These are phyloP conservation scores for Panagrolaimus sp. DNA, from an alignment of 1,140 invertebrate genomes.

Conservation along the genomic window DNA sequence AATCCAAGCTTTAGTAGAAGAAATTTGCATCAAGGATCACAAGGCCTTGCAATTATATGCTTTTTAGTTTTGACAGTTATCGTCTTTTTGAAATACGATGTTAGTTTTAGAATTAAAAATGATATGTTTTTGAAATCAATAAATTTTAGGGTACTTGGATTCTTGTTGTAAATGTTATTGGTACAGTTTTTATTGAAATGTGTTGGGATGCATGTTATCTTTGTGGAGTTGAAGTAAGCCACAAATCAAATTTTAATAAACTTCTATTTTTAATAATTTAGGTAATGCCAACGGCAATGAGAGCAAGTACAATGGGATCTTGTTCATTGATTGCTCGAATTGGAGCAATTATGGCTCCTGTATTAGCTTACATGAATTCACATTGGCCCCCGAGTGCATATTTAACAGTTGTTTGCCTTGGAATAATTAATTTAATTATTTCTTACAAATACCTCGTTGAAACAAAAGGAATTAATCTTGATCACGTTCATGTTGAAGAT, in stretches of 20 bases:
- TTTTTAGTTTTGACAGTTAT: slow-evolving; percentile 50
- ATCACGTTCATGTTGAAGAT: slow-evolving; percentile 42
- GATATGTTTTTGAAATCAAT: neutral
- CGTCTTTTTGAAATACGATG: slow-evolving; percentile 40
- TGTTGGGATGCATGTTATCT: slow-evolving; percentile 58
- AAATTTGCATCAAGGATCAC: slow-evolving; percentile 51
- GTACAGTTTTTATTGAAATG: slow-evolving; percentile 55
- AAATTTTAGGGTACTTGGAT: slow-evolving; percentile 42
- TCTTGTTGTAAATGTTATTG: slow-evolving; percentile 50
- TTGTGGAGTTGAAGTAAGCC: slow-evolving; percentile 40
- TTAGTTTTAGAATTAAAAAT: slow-evolving; percentile 26
- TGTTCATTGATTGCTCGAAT: slow-evolving; percentile 55
- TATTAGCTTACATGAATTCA: slow-evolving; percentile 51
- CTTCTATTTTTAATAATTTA: slow-evolving; percentile 38
- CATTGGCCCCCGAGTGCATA: slow-evolving; percentile 55
- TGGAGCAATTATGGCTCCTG: slow-evolving; percentile 51
- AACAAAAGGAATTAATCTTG: slow-evolving; percentile 52
- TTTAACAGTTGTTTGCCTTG: slow-evolving; percentile 50
- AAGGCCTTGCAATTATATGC: slow-evolving; percentile 51
- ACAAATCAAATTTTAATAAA: neutral
- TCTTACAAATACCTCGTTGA: slow-evolving; percentile 57
- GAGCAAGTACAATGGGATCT: slow-evolving; percentile 46
- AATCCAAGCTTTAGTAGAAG: slow-evolving; percentile 42
- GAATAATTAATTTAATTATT: slow-evolving; percentile 49
- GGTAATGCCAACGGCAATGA: slow-evolving; percentile 46